Evolutionary conservation across 2,113 vertebrate genomes (phyloP), one percentile per base, ranked within the genome.

Genomic region (Albula goreensis): DNA sequence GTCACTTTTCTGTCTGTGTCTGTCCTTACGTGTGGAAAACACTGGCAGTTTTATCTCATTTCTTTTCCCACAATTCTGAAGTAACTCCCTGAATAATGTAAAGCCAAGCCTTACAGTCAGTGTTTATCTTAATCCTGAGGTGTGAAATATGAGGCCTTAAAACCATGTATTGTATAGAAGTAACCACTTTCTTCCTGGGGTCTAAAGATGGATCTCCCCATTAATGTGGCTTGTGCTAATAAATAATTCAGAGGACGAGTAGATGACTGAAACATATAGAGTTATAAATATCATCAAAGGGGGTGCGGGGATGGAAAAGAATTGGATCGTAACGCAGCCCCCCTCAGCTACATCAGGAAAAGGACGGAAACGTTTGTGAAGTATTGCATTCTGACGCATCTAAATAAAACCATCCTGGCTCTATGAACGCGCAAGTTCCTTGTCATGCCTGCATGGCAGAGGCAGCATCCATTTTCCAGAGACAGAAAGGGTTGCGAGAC

Each of bases 221-320:
- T 93, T 93, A 93, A 94, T 92, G 90, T 87, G 90, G 87, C 93
- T 94, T 92, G 89, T 85, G 88, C 88, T 90, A 88, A 86, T 94
- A 87, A 93, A 95, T 94, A 89, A 95, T 95, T 94, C 88, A 95
- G 83, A 10, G 6, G 79, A 74, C 70, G n/a, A 83, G 87, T 88
- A 88, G 91, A 93, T 93, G 92, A 93, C 90, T 93, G 92, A 93
- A 93, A 91, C 89, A 90, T 92, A 92, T 90, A 88, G 86, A 87
- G 89, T 93, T 92, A 89, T 91, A 91, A 92, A 91, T 89, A 92
- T 89, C 88, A 88, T 88, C 84, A 85, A 89, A 80, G 86, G 87
- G 89, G 17, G 84, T 83, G 90, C 87, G 82, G 77, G 88, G 91
- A 88, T 78, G 60, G 57, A 91, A 85, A 85, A 79, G 56, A 83